Percentiles rank a stretch among this genome's conserved stretches.
Conservation (phyloP, 2,113 vertebrate genomes). For the Pampusana beccarii region DNA sequence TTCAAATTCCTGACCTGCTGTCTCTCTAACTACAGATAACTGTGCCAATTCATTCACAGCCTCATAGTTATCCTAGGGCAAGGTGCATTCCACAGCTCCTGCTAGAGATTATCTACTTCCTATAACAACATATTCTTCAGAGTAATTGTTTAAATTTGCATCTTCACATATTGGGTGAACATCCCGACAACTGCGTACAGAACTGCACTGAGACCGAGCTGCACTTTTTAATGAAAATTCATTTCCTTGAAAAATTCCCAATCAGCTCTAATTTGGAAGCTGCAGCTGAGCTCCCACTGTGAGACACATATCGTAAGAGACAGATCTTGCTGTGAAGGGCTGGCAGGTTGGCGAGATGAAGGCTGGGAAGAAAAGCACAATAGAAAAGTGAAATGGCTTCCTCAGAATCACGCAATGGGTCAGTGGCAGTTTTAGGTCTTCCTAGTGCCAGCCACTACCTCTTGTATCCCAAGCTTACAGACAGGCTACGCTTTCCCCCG, state of each 20-base stretch:
- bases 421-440: not conserved
- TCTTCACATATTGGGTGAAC: not conserved
- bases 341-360: not conserved
- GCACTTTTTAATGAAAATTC: not conserved
- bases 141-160: not conserved
- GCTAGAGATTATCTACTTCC: not conserved
- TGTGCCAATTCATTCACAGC: not conserved
- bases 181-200: not conserved
- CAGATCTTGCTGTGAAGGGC: conserved; percentile 29
- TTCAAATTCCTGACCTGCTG: conserved; percentile 9
- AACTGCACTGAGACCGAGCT: not conserved
- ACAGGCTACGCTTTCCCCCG: not conserved
- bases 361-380: conserved; percentile 29
- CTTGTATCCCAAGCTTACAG: not conserved
- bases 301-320: conserved; percentile 36
- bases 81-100: not conserved
- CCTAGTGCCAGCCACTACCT: not conserved
- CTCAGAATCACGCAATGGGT: not conserved
- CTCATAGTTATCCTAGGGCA: not conserved
- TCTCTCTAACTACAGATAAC: not conserved
- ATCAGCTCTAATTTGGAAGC: conserved; percentile 35
- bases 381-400: conserved; percentile 33
- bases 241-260: conserved; percentile 12
- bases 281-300: conserved; percentile 16
- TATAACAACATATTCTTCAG: not conserved